Percentiles rank a stretch among this genome's conserved stretches.
Evolutionary conservation across 2,888 invertebrate species (phyloP).

Genomic region (Neocrepidodera transversa): DNA sequence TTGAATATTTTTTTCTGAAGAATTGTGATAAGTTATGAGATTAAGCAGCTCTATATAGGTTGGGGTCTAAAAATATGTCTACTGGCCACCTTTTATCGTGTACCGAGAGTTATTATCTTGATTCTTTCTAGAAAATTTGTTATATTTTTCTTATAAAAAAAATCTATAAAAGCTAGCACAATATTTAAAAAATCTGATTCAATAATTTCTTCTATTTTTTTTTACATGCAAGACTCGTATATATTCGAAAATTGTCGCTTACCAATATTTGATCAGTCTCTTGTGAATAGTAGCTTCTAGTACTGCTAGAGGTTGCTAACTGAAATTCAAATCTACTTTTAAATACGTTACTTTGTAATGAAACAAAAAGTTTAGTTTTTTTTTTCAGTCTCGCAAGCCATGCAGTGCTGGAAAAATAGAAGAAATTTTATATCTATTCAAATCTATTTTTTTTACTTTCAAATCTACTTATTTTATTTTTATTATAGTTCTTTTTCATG

Average conservation of each 20-base stretch:
- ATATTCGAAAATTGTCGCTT: slow-evolving; percentile 28
- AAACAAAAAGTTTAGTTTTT: too few relatives aligned
- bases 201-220: slow-evolving; percentile 34
- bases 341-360: background rate
- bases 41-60: too few relatives aligned
- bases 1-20: too few relatives aligned
- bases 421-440: slow-evolving; percentile 22
- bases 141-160: too few relatives aligned
- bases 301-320: slow-evolving; percentile 33
- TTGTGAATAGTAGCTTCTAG: slow-evolving; percentile 34
- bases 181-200: too few relatives aligned
- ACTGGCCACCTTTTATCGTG: too few relatives aligned
- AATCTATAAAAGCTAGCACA: too few relatives aligned
- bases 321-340: slow-evolving; percentile 28
- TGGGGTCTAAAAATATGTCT: too few relatives aligned
- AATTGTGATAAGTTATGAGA: too few relatives aligned
- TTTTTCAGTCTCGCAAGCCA: slow-evolving; percentile 28
- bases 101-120: too few relatives aligned
- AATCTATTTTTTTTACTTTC: background rate
- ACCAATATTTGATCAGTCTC: slow-evolving; percentile 35
- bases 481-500: too few relatives aligned
- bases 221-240: slow-evolving; percentile 26
- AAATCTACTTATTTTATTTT: background rate
- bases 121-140: too few relatives aligned
- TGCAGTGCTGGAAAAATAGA: slow-evolving; percentile 36